Evolutionary conservation across 2,797 vertebrate genomes (phyloP), one percentile per base, ranked within the genome.

Genomic region (Ptychobarbus kaznakovi): DNA sequence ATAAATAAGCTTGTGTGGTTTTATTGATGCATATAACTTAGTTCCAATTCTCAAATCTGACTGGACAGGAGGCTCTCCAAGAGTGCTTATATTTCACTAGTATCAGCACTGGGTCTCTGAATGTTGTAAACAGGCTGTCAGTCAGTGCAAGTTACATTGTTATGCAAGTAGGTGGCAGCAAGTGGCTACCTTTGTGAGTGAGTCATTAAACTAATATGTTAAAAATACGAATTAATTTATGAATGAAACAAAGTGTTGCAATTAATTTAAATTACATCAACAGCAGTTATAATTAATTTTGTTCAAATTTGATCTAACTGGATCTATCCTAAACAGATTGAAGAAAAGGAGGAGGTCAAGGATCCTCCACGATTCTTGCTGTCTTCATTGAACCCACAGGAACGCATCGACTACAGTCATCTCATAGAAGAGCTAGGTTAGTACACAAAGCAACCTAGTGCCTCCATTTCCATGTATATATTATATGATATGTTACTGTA

Each of bases 391-490:
- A 98, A 96, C 93, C 97, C 98, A 88, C 97, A 99, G 92, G 98
- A 99, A 88, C 96, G 98, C 92, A 96, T 99, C 74, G 96, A 98
- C 93, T 99, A 99, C 94, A 97, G 95, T 90, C 96, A 97, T 88
- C 95, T 99, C 88, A 99, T 99, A 90, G 97, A 99, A 92, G 93
- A 99, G 93, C 95, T 99, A 70, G 98, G 98, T 99, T 93, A 90
- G 94, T 78, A 15, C 61, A 40, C 32, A 20, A 35, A 32, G 13
- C 7, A 49, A 56, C 18, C 22, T 38, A 2, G 10, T 20, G 4
- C 6, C 46, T 38, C 8, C 18, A 18, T 53, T 56, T 76, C 32
- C 2, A 22, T 9, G 51, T 56, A 2, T 53, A 3, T 46, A 13
- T 3, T 12, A 46, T 44, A 44, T 51, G 44, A 12, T 20, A 20